Evolutionary conservation across 2,888 invertebrate species (phyloP), one percentile per base, ranked within the genome.

Genomic region (Acanthopleura granulata): DNA sequence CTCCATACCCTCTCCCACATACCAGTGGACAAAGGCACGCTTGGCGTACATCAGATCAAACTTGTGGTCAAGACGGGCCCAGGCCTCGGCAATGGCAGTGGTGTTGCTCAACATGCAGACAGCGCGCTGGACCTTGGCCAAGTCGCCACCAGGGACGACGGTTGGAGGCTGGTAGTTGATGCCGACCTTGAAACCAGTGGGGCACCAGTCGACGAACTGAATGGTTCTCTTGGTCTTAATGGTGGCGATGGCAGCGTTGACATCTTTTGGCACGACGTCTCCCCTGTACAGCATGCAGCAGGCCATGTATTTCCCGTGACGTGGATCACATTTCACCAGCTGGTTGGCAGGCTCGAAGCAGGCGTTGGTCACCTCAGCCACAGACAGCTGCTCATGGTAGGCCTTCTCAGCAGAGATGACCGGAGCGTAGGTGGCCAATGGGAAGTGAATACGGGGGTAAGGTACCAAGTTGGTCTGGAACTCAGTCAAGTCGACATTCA

Each of bases 321-420:
- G 57, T n/a, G 57, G 57, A 22, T 57, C 57, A 72, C 86, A 86
- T 78, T 85, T 85, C 27, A 85, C 85, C 87, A 88, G 87, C 73
- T 81, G 81, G 77, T 83, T 83, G 66, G 80, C 82, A 73, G 83
- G 82, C 77, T 83, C 83, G 72, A 83, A 83, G 70, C 79, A n/a
- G 57, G 57, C 57, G 12, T 57, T 57, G 18, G 57, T 57, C 1
- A 57, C 22, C 12, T 57, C 57, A 77, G 51, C 81, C 49, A 83
- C 81, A 12, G 81, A 78, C 49, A 83, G 72, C 77, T 96, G 96
- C 91, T 97, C 96, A 90, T 97, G 96, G 92, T 96, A 96, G 14
- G 96, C 97, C 92, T 96, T 96, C 91, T 96, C 96, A 77, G 96
- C 95, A 0, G 96, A 95, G 91, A 97, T 95, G 87, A 97, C 95